phyloP scores from a whole-genome alignment of 1,140 invertebrate genomes.

The Phenacoccus solenopsis region DNA sequence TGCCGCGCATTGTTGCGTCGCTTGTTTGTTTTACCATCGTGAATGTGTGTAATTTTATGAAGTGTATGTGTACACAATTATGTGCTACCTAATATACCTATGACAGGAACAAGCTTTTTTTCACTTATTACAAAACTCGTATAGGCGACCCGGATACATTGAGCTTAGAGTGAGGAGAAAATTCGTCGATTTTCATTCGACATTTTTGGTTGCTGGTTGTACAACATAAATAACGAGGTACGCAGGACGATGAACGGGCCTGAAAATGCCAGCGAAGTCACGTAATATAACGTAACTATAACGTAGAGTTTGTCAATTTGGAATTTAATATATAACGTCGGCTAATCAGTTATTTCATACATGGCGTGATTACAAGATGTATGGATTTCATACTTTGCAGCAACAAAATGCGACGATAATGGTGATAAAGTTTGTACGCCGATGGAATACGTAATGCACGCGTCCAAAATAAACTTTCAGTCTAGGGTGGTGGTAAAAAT shows the following conservation, averaged over 20 bases:
- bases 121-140: no score
- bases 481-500: no score
- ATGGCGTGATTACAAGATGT: not conserved
- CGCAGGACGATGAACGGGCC: not conserved
- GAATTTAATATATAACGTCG: not conserved
- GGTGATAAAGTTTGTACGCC: not conserved
- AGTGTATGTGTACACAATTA: no score
- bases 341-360: not conserved
- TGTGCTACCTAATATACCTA: no score
- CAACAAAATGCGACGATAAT: not conserved
- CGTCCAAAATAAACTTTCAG: not conserved
- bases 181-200: not conserved
- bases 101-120: no score
- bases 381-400: not conserved
- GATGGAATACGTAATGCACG: not conserved
- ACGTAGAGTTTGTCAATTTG: not conserved
- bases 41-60: no score
- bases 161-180: no score
- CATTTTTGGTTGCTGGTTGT: no score
- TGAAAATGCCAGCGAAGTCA: not conserved
- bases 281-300: not conserved
- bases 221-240: not conserved
- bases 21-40: no score
- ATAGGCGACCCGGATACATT: no score
- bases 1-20: not conserved